Evolutionary conservation across 2,888 invertebrate species (phyloP).

Genomic region (Timema cristinae): DNA sequence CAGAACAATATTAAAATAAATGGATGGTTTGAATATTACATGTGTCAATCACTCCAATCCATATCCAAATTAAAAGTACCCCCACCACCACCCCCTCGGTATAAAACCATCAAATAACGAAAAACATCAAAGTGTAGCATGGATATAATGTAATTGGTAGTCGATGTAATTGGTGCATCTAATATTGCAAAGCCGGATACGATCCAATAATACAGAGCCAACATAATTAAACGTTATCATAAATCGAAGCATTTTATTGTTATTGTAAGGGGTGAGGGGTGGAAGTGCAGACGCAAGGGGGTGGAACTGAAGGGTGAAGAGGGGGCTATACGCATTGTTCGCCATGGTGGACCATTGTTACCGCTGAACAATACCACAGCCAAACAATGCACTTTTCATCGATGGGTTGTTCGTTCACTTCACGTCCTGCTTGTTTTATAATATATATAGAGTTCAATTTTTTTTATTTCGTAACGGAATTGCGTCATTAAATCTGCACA

Average conservation of each 20-base stretch:
- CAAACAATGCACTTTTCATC: not conserved
- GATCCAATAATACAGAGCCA: conserved; percentile 16
- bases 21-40: conserved; percentile 16
- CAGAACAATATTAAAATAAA: conserved; percentile 13
- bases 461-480: too few relatives aligned
- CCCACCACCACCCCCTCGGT: not conserved
- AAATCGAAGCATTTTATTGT: conserved; percentile 23
- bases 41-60: conserved; percentile 12
- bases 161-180: conserved; percentile 11
- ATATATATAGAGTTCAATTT: too few relatives aligned
- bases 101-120: conserved; percentile 13
- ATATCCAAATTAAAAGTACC: conserved; percentile 14
- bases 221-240: conserved; percentile 26
- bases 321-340: not conserved
- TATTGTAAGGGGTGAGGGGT: not conserved
- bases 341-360: conserved; percentile 13
- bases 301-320: not conserved
- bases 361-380: conserved; percentile 3
- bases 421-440: too few relatives aligned
- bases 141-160: conserved; percentile 12
- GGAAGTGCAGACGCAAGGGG: not conserved
- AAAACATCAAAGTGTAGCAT: conserved; percentile 7
- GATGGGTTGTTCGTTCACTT: too few relatives aligned
- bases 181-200: conserved; percentile 16
- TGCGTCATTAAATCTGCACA: too few relatives aligned